A percentile compares a stretch with the other conserved stretches of the same genome.
Evolutionary conservation across 1,140 invertebrate genomes (phyloP).

Genomic region (Elymnias hypermnestra): DNA sequence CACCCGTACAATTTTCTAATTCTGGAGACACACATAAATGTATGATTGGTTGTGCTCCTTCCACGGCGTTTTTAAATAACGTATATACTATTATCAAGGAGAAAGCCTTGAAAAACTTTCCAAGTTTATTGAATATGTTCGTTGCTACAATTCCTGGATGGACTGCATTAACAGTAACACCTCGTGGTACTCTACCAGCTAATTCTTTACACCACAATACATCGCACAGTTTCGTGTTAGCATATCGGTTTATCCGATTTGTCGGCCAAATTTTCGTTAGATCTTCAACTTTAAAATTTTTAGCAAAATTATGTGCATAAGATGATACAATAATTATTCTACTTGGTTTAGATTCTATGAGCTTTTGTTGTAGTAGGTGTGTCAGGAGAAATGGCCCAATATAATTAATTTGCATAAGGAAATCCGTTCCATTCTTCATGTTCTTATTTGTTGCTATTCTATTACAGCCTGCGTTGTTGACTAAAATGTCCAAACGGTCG

Average conservation of each 20-base stretch:
- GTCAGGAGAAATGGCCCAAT: slow-evolving; percentile 82
- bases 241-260: no score
- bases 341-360: slow-evolving; percentile 60
- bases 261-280: slow-evolving; percentile 72
- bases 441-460: slow-evolving; percentile 28
- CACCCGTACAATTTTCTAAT: slow-evolving; percentile 37
- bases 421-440: slow-evolving; percentile 79
- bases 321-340: slow-evolving; percentile 85
- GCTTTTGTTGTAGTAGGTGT: slow-evolving; percentile 77
- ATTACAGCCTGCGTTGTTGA: slow-evolving; percentile 83
- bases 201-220: slow-evolving; percentile 82
- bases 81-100: slow-evolving; percentile 1
- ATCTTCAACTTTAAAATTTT: slow-evolving; percentile 78
- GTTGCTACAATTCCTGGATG: slow-evolving; percentile 5
- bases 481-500: slow-evolving; percentile 79
- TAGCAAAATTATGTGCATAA: slow-evolving; percentile 74
- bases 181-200: slow-evolving; percentile 72
- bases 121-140: slow-evolving; percentile 1
- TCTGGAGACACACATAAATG: slow-evolving; percentile 26
- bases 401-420: slow-evolving; percentile 80
- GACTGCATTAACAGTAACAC: slow-evolving; percentile 50
- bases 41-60: slow-evolving; percentile 17
- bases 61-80: slow-evolving; percentile 6
- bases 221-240: slow-evolving; percentile 83
- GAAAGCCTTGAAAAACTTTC: not conserved